Base-by-base conservation (phyloP, 2,888 invertebrate species). In the Papilio demoleus region DNA sequence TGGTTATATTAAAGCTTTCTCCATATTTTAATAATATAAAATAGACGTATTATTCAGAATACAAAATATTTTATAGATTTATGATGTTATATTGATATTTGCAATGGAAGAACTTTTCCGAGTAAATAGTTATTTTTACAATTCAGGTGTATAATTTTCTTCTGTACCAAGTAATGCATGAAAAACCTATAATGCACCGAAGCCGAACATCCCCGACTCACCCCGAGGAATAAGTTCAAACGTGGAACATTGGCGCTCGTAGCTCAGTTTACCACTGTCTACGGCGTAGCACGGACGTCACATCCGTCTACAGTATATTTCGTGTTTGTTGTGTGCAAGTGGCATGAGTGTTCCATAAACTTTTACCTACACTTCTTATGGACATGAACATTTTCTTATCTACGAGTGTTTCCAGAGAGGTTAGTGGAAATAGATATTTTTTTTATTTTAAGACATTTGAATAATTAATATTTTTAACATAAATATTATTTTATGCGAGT, bases 231-330 rank as follows among this genome's bases (percentile, higher is more conserved):
- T 45, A 70, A 72, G 77, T 81, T 76, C 75, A 81, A 84, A 86
- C 80, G 84, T 83, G 76, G 79, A 81, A 80, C 59, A 67, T 75
- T 76, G 70, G 71, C 74, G 72, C 65, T 75, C 74, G 72, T 76
- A 76, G 76, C 76, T 79, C 81, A 87, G 87, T 87, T 82, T 80
- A 71, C 78, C 78, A 79, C 80, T 78, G 79, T 76, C 77, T 73
- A 73, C 72, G 70, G 77, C 65, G 58, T 72, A 58, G 80, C 61
- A 70, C 70, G 77, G 80, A 77, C 81, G 83, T 71, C 75, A 68
- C 50, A 34, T 66, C 70, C 58, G 61, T 58, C 42, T 50, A 36
- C 63, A 58, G 24, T 34, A 67, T 62, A 67, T 75, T 77, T 70
- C 74, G 72, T 70, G 72, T 75, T 76, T 76, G 77, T 76, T 73